Evolutionary conservation across 2,888 invertebrate species (phyloP).

Genomic region (Dolomedes plantarius): DNA sequence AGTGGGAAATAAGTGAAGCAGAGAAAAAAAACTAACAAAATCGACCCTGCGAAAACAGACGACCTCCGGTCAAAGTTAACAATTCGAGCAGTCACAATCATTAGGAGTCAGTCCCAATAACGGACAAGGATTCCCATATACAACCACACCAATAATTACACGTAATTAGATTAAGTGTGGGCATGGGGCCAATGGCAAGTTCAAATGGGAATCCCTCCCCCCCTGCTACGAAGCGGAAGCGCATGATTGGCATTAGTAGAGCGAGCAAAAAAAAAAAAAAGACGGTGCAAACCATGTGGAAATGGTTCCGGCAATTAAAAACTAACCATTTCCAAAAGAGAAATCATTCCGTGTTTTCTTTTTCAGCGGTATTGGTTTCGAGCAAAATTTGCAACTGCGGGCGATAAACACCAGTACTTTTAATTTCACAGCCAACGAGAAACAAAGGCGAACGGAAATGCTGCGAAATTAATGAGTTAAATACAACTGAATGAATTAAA

Average conservation of each 20-base stretch:
- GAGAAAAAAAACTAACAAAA: too few species aligned
- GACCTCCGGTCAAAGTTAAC: too few species aligned
- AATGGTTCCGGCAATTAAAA: constrained; percentile 39
- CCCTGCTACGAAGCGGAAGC: constrained; percentile 37
- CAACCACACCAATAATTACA: constrained; percentile 23
- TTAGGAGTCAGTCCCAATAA: background rate
- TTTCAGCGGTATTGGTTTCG: background rate
- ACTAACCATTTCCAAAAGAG: constrained; percentile 5
- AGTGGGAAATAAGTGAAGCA: too few species aligned
- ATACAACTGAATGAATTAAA: too few species aligned
- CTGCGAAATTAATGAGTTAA: background rate
- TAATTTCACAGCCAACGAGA: background rate
- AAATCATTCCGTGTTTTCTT: background rate
- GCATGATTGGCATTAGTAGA: constrained; percentile 14
- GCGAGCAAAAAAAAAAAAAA: background rate
- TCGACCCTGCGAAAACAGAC: too few species aligned
- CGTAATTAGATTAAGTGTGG: constrained; percentile 52
- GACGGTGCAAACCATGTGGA: constrained; percentile 9
- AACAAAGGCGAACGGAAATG: background rate
- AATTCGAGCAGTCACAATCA: background rate
- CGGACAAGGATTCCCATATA: background rate
- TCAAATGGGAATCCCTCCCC: background rate
- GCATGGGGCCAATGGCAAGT: constrained; percentile 9
- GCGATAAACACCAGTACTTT: background rate
- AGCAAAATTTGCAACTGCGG: background rate